These are phyloP conservation scores for Grus americana DNA, from an alignment of 2,113 vertebrate species.

Conservation along the genomic window DNA sequence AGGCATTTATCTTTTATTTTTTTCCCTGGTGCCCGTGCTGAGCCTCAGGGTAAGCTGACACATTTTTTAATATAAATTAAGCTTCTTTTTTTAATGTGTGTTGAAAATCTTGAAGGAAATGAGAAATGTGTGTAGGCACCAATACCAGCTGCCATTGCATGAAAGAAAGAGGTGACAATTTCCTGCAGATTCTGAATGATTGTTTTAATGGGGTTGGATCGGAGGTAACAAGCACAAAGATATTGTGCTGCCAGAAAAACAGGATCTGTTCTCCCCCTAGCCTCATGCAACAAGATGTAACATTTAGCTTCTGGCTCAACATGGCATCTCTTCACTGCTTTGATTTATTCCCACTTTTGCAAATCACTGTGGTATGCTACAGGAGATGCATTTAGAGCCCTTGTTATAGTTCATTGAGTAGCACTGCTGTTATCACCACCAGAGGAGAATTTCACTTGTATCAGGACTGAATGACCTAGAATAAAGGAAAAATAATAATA, in stretches of 20 bases:
- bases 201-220: slow-evolving; percentile 70
- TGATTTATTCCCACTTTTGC: slow-evolving; percentile 79
- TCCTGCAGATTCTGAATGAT: slow-evolving; percentile 70
- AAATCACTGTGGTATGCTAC: slow-evolving; percentile 74
- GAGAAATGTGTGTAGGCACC: slow-evolving; percentile 69
- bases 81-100: slow-evolving; percentile 58
- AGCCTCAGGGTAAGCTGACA: slow-evolving; percentile 75
- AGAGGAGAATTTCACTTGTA: slow-evolving; percentile 62
- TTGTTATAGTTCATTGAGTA: slow-evolving; percentile 70
- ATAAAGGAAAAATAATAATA: slow-evolving; percentile 66
- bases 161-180: slow-evolving; percentile 73
- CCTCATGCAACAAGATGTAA: slow-evolving; percentile 73
- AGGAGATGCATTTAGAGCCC: slow-evolving; percentile 67
- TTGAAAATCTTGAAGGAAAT: slow-evolving; percentile 74
- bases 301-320: slow-evolving; percentile 78
- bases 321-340: slow-evolving; percentile 69
- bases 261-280: slow-evolving; percentile 55
- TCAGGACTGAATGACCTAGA: slow-evolving; percentile 69
- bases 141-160: slow-evolving; percentile 69
- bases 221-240: slow-evolving; percentile 67
- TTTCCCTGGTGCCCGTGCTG: slow-evolving; percentile 58
- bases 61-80: slow-evolving; percentile 77
- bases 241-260: slow-evolving; percentile 66
- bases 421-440: slow-evolving; percentile 59
- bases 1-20: slow-evolving; percentile 75